Evolutionary conservation across 1,140 invertebrate species (phyloP).

Genomic region (Druon quercuslanigerum): DNA sequence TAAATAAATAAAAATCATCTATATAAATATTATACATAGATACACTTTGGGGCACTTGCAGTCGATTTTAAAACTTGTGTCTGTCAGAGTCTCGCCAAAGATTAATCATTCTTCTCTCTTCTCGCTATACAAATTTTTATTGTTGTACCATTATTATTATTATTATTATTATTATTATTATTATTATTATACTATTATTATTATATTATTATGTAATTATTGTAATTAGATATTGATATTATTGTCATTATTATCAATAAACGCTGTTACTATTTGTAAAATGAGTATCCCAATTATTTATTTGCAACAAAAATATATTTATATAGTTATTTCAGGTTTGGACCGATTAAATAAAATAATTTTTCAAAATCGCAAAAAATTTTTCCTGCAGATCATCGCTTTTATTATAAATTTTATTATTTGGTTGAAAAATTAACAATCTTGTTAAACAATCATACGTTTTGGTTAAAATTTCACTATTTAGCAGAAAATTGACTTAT

Average conservation of each 20-base stretch:
- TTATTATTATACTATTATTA: constrained; percentile 42
- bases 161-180: constrained; percentile 37
- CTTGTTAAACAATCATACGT: too few relatives aligned
- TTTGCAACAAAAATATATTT: not conserved
- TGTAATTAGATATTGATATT: constrained; percentile 74
- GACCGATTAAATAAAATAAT: too few relatives aligned
- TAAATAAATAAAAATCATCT: constrained; percentile 54
- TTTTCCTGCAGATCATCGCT: too few relatives aligned
- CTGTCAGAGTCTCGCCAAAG: constrained; percentile 52
- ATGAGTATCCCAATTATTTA: constrained; percentile 5
- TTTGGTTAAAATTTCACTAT: too few relatives aligned
- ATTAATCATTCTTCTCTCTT: constrained; percentile 62
- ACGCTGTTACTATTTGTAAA: constrained; percentile 76
- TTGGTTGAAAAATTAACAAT: too few relatives aligned
- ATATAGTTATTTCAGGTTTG: too few relatives aligned
- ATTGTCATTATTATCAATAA: constrained; percentile 72
- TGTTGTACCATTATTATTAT: constrained; percentile 71
- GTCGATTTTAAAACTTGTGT: constrained; percentile 45
- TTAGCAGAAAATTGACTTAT: too few relatives aligned
- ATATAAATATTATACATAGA: constrained; percentile 53
- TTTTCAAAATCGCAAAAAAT: too few relatives aligned
- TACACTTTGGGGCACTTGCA: constrained; percentile 47
- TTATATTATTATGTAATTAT: constrained; percentile 73
- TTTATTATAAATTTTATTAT: too few relatives aligned
- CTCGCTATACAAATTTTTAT: constrained; percentile 70